A percentile compares a stretch with the other conserved stretches of the same genome.
Evolutionary conservation across 2,797 vertebrate species (phyloP).

Genomic region (Acropternis orthonyx): DNA sequence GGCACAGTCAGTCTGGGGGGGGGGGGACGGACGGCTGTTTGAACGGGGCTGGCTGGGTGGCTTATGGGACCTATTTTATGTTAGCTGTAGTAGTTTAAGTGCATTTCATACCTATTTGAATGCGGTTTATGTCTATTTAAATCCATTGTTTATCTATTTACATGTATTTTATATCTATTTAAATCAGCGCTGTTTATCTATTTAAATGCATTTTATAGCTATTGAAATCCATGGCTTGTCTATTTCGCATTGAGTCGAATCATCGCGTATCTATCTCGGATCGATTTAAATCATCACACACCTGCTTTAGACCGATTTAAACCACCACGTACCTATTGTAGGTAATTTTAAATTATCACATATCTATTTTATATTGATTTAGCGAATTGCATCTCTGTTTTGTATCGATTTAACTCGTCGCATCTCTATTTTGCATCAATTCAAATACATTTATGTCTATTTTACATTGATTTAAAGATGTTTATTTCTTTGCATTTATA

Average conservation of each 20-base stretch:
- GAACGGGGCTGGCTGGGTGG: too few species aligned
- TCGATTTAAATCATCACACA: not conserved
- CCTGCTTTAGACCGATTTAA: not conserved
- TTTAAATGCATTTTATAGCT: not conserved
- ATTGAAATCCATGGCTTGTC: too few species aligned
- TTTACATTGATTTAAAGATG: not conserved
- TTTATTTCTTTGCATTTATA: not conserved
- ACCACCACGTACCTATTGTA: not conserved
- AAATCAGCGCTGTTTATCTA: too few species aligned
- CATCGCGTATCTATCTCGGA: not conserved
- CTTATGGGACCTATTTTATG: too few species aligned
- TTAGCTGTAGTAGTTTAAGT: not conserved
- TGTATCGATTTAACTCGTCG: not conserved
- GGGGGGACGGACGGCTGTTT: fast-evolving
- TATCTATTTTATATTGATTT: not conserved
- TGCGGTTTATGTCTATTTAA: fast-evolving
- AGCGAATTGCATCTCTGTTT: not conserved
- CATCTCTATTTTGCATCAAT: not conserved
- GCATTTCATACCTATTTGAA: fast-evolving
- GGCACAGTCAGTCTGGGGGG: too few species aligned
- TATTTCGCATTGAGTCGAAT: not conserved
- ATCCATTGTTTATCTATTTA: not conserved
- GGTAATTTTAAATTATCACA: not conserved
- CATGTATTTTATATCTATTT: not conserved
- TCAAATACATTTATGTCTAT: not conserved